These are phyloP conservation scores for Trachymyrmex septentrionalis DNA, from an alignment of 1,140 invertebrate species.

Conservation along the genomic window DNA sequence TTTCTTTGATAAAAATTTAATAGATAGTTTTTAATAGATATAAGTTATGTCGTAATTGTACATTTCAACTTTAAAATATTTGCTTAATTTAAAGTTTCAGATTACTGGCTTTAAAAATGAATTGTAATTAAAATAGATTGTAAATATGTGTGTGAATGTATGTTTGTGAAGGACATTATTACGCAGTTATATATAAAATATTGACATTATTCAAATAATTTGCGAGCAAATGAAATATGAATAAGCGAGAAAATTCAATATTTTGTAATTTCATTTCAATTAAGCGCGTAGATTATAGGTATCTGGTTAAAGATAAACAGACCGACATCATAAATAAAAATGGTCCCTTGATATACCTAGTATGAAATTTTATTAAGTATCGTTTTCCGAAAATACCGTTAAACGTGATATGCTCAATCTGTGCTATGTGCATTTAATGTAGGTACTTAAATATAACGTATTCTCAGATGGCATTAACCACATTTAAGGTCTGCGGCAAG, in stretches of 20 bases:
- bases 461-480: not conserved
- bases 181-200: not conserved
- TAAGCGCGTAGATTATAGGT: not conserved
- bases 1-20: not conserved
- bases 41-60: not conserved
- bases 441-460: not conserved
- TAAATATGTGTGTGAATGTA: not conserved
- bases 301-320: not conserved
- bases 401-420: not conserved
- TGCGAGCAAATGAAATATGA: slow-evolving; percentile 1
- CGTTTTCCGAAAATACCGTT: not conserved
- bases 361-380: not conserved
- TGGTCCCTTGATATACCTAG: too few species aligned
- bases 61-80: slow-evolving; percentile 6
- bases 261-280: not conserved
- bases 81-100: not conserved
- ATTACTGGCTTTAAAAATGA: slow-evolving; percentile 4
- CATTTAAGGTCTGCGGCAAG: not conserved
- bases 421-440: not conserved
- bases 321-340: not conserved
- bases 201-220: not conserved
- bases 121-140: slow-evolving; percentile 13
- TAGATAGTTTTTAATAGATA: too few species aligned
- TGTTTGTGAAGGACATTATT: not conserved
- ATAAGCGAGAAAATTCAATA: slow-evolving; percentile 1